These are phyloP conservation scores for Chloromyia formosa DNA, from an alignment of 2,888 invertebrate species.

Conservation along the genomic window DNA sequence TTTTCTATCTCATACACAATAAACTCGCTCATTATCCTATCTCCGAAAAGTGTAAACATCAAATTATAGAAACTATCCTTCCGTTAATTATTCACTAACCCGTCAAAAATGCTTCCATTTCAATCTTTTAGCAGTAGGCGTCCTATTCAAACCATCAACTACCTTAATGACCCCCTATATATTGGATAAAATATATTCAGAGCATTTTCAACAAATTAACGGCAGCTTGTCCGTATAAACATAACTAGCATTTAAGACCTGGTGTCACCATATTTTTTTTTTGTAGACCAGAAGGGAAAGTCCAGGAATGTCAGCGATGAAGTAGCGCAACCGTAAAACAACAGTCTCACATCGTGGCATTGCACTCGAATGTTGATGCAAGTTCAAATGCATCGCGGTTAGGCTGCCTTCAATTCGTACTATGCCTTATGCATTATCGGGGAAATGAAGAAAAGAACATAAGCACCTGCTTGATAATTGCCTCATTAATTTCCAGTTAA, in stretches of 20 bases:
- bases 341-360: neutral
- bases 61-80: too few relatives aligned
- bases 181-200: neutral
- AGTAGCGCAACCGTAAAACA: neutral
- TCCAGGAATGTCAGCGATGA: neutral
- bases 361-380: neutral
- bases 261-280: slow-evolving; percentile 19
- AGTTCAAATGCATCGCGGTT: slow-evolving; percentile 1
- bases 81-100: too few relatives aligned
- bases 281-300: neutral
- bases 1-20: too few relatives aligned
- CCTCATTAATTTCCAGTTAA: slow-evolving; percentile 39
- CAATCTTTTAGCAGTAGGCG: too few relatives aligned
- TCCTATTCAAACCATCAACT: neutral
- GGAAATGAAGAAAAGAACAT: slow-evolving; percentile 36
- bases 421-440: slow-evolving; percentile 16
- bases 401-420: too few relatives aligned
- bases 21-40: too few relatives aligned
- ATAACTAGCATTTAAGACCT: slow-evolving; percentile 21
- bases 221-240: slow-evolving; percentile 19
- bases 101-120: too few relatives aligned
- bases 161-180: slow-evolving; percentile 12
- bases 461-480: slow-evolving; percentile 42
- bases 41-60: too few relatives aligned
- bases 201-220: slow-evolving; percentile 22